Evolutionary conservation across 2,113 vertebrate species (phyloP), one percentile per base, ranked within the genome.

Genomic region (Cromileptes altivelis): DNA sequence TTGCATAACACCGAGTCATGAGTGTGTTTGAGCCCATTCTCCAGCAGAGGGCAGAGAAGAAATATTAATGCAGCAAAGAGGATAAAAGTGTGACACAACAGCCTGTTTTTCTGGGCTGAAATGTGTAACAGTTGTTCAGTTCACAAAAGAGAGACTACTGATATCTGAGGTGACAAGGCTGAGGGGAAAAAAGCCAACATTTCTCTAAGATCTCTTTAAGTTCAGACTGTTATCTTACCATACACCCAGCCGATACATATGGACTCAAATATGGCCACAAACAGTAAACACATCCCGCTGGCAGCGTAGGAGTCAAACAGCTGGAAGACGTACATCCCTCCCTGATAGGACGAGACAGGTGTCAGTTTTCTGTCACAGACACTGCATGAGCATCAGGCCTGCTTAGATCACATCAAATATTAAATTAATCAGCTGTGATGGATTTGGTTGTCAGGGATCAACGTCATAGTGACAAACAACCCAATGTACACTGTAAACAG

Each of bases 251-350:
- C 98, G 21, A 99, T 99, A 90, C 97, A 98, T 92, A 99, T 93
- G 67, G 97, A 99, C 93, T 99, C 98, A 82, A 99, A 99, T 91
- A 99, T 97, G 91, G 98, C 98, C 84, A 99, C 98, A 56, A 99
- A 99, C 60, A 99, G 97, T 85, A 99, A 95, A 92, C 98, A 99
- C 98, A 99, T 99, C 55, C 98, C 98, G 15, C 98, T 99, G 89
- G 98, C 97, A 1, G 98, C 98, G 0, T 99, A 99, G 0, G 97
- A 95, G 88, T 99, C 98, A 85, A 99, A 99, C 55, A 99, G 93
- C 94, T 99, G 98, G 86, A 99, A 99, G 81, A 99, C 96, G 7
- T 99, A 99, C 98, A 99, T 99, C 52, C 98, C 98, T 23, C 98
- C 98, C 98, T 98, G 91, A 86, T 21, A 70, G 70, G 80, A 37